These are phyloP conservation scores for Brachyptera putata DNA, from an alignment of 2,888 invertebrate species.

Conservation along the genomic window DNA sequence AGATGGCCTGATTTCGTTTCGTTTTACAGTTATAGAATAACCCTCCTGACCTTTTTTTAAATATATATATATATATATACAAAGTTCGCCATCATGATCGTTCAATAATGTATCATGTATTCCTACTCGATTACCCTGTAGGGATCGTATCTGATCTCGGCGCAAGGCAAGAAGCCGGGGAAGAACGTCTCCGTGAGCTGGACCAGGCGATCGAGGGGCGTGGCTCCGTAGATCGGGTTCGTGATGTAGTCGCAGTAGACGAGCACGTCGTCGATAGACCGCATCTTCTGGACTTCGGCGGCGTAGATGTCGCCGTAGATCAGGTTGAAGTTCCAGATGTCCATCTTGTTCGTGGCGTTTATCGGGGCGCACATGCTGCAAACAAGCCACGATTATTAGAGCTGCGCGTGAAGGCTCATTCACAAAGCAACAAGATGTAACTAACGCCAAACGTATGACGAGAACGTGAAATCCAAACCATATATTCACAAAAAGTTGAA, in stretches of 20 bases:
- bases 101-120: not conserved
- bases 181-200: not conserved
- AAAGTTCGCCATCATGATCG: no score
- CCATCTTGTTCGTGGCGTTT: slow-evolving; percentile 35
- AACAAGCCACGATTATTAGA: no score
- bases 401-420: not conserved
- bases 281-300: slow-evolving; percentile 36
- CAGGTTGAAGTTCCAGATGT: slow-evolving; percentile 46
- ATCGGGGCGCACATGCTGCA: slow-evolving; percentile 42
- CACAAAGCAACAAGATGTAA: not conserved
- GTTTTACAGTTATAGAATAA: no score
- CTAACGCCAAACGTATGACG: no score
- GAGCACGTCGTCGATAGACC: not conserved
- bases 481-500: no score
- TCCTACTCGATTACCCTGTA: not conserved
- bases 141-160: not conserved
- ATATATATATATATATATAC: no score
- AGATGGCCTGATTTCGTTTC: no score
- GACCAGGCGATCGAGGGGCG: not conserved
- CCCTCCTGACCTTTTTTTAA: no score
- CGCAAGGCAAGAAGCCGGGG: not conserved
- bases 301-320: slow-evolving; percentile 40
- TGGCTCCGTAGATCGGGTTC: slow-evolving; percentile 3
- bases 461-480: no score
- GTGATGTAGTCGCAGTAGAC: not conserved